phyloP scores from a whole-genome alignment of 2,888 invertebrate genomes.

The Linnaemya vulpina region DNA sequence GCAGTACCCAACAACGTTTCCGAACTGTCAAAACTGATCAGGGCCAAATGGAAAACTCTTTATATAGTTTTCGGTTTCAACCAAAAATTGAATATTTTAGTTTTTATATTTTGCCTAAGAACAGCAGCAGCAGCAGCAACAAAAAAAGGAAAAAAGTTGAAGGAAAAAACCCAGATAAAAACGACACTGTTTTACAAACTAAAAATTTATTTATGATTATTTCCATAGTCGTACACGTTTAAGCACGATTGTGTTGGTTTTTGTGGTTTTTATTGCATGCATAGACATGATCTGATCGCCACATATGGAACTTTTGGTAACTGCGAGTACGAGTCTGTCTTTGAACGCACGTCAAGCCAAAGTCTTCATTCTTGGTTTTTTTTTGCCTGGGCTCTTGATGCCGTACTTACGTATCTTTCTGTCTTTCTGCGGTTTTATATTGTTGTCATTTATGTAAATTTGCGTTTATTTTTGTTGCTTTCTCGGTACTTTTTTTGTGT shows the following conservation, averaged over 20 bases:
- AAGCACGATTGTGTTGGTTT: background rate
- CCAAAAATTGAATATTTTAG: conserved; percentile 51
- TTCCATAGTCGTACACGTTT: conserved; percentile 20
- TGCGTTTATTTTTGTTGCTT: conserved; percentile 44
- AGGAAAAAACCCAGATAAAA: conserved; percentile 43
- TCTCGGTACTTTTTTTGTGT: conserved; percentile 21
- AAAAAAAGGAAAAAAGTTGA: background rate
- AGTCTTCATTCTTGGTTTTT: conserved; percentile 49
- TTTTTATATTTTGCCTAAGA: conserved; percentile 41
- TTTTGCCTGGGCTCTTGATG: conserved; percentile 32
- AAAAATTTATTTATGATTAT: conserved; percentile 38
- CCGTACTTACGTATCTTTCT: conserved; percentile 57
- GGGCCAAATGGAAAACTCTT: background rate
- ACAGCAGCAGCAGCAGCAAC: background rate
- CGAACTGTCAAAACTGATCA: background rate
- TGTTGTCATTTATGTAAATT: conserved; percentile 61
- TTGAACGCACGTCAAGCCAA: conserved; percentile 51
- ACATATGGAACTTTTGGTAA: conserved; percentile 31
- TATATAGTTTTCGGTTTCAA: conserved; percentile 28
- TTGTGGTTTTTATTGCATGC: conserved; percentile 60
- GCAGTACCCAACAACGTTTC: too few species aligned
- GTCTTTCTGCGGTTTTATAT: conserved; percentile 58
- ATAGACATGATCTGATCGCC: conserved; percentile 56
- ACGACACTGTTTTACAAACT: conserved; percentile 61
- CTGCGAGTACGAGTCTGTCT: background rate